These are phyloP conservation scores for Capra hircus DNA, from an alignment of 2,113 vertebrate species.

Conservation along the genomic window DNA sequence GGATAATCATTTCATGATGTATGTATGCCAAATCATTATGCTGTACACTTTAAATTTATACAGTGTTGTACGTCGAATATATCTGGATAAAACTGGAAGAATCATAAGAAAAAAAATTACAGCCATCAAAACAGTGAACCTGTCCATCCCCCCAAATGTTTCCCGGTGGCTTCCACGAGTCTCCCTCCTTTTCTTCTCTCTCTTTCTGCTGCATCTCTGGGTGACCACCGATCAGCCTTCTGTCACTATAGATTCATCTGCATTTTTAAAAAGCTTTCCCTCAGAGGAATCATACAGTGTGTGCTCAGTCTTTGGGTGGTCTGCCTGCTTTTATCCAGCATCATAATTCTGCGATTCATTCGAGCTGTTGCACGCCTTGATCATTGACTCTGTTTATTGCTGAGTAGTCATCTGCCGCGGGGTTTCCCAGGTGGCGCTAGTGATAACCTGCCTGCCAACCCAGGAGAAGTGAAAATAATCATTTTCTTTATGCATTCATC, in stretches of 20 bases:
- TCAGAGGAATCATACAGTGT: neutral
- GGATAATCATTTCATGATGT: neutral
- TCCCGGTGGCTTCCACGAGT: neutral
- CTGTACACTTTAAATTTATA: neutral
- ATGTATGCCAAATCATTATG: neutral
- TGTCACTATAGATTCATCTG: neutral
- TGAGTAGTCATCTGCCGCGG: neutral
- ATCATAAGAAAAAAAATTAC: neutral
- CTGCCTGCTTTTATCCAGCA: neutral
- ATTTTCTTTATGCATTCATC: neutral
- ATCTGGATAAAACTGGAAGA: neutral
- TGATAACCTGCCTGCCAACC: neutral
- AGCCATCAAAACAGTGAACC: neutral
- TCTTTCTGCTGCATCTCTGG: neutral
- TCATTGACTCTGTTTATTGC: no score
- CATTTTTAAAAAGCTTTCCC: neutral
- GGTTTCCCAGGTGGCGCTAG: neutral
- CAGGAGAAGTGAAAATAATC: neutral
- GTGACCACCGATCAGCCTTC: neutral
- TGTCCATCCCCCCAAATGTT: no score
- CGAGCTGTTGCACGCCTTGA: neutral
- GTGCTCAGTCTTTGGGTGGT: neutral
- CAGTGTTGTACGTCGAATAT: neutral
- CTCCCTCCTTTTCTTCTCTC: neutral
- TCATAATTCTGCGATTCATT: neutral